Evolutionary conservation across 2,797 vertebrate genomes (phyloP).

Genomic region (Picus viridis): DNA sequence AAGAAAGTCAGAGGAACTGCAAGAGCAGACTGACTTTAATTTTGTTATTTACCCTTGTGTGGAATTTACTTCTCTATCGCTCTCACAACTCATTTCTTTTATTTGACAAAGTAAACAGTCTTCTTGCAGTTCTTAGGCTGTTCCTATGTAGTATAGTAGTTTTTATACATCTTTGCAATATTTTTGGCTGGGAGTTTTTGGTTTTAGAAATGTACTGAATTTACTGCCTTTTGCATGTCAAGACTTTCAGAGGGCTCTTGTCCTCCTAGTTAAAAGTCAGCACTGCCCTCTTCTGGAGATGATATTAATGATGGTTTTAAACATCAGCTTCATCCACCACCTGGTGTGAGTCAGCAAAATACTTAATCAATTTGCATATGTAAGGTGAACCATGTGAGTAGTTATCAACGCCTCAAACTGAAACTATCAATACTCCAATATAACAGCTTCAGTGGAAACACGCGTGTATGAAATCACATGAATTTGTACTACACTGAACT

Average conservation of each 20-base stretch:
- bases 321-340: neutral
- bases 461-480: neutral
- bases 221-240: neutral
- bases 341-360: neutral
- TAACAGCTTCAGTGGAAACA: neutral
- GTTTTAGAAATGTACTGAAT: neutral
- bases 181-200: neutral
- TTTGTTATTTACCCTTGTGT: neutral
- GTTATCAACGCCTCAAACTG: neutral
- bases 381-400: neutral
- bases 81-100: neutral
- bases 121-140: neutral
- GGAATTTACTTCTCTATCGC: neutral
- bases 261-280: slow-evolving; percentile 48
- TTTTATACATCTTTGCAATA: neutral
- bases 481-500: neutral
- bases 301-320: neutral
- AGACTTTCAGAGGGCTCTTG: neutral
- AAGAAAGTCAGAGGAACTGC: neutral
- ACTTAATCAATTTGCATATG: neutral
- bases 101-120: neutral
- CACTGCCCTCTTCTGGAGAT: slow-evolving; percentile 69
- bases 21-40: neutral
- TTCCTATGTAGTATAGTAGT: neutral
- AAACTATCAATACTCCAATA: neutral